A percentile compares a stretch with the other conserved stretches of the same genome.
Conservation (phyloP, 2,888 invertebrate genomes). For the Drosophila tanythrix region DNA sequence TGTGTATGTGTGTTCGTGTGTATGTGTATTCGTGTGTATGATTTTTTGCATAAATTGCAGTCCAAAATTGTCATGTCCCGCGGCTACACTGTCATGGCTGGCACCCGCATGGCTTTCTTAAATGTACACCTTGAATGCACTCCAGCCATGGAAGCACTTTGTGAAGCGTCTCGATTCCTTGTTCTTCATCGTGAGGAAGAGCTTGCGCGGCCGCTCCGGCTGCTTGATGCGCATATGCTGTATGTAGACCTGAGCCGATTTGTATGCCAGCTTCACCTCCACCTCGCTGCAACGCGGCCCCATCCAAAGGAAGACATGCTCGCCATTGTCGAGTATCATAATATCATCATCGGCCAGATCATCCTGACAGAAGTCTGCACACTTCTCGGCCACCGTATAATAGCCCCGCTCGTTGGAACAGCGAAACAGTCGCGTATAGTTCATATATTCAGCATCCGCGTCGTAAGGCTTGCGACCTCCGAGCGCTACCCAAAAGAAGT, state of each 20-base stretch:
- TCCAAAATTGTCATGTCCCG: conserved; percentile 57
- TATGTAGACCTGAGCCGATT: conserved; percentile 99
- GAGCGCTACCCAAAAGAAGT: conserved; percentile 99
- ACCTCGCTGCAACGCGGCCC: conserved; percentile 99
- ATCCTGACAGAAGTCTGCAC: conserved; percentile 90
- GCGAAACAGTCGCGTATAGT: conserved; percentile 96
- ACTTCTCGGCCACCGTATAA: conserved; percentile 99
- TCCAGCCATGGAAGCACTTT: conserved; percentile 99
- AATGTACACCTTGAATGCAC: conserved; percentile 89
- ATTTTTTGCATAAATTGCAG: conserved; percentile 43
- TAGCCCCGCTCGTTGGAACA: conserved; percentile 99
- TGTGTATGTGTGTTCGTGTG: conserved; percentile 18
- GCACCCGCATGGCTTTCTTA: conserved; percentile 54
- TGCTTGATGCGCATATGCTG: conserved; percentile 98
- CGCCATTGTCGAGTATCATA: conserved; percentile 99
- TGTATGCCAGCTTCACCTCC: conserved; percentile 98
- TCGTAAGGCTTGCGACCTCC: conserved; percentile 96
- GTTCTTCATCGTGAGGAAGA: conserved; percentile 97
- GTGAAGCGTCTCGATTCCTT: conserved; percentile 97
- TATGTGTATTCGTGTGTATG: conserved; percentile 22
- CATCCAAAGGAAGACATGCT: conserved; percentile 98
- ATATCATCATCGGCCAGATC: conserved; percentile 99
- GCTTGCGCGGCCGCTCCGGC: conserved; percentile 94
- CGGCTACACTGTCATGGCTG: conserved; percentile 71
- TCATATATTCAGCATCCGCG: conserved; percentile 94